Base-by-base conservation (phyloP, 2,113 vertebrate genomes). In the Malurus cyaneus region DNA sequence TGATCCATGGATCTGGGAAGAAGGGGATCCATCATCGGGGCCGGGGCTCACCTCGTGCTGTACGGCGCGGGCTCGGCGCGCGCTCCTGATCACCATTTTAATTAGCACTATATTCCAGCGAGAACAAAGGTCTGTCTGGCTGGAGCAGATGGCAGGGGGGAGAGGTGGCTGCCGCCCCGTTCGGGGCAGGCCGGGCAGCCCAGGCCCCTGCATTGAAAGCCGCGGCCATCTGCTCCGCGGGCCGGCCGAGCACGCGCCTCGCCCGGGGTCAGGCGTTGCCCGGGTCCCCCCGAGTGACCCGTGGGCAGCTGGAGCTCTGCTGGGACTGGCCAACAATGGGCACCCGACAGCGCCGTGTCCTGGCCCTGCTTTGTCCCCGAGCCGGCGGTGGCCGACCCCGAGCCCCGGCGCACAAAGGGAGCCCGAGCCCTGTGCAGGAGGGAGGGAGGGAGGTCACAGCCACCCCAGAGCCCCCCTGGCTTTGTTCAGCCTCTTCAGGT, bases 111-210 rank as follows among this genome's bases (percentile, higher is more conserved):
- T 97, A 94, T 95, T 94, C 94, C n/a, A 42, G 13, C 2, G 92
- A 95, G 96, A 94, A 96, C 92, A 97, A 96, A 98, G 96, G 44
- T 97, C 95, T 85, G 81, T 29, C 89, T 80, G 11, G 1, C 76
- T 54, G 70, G 36, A 97, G 97, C 98, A 98, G 98, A 98, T 98
- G 98, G 98, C 28, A 6, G 84, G 57, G 65, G 59, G 79, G 54
- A 91, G 92, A 79, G 62, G 89, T 41, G 88, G 64, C 87, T 88
- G 74, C 88, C 77, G 53, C 69, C 59, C 86, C 88, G 25, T 95
- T 97, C 74, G 84, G 88, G 88, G 94, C 79, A 71, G 80, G 79
- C 85, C 87, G 60, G 9, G 34, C 49, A 17, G 72, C 67, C 0
- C 46, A 32, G 73, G 83, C 96, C 93, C 84, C 97, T 97, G 97